Conservation (phyloP, 2,888 invertebrate genomes). For the Acleris emargana region DNA sequence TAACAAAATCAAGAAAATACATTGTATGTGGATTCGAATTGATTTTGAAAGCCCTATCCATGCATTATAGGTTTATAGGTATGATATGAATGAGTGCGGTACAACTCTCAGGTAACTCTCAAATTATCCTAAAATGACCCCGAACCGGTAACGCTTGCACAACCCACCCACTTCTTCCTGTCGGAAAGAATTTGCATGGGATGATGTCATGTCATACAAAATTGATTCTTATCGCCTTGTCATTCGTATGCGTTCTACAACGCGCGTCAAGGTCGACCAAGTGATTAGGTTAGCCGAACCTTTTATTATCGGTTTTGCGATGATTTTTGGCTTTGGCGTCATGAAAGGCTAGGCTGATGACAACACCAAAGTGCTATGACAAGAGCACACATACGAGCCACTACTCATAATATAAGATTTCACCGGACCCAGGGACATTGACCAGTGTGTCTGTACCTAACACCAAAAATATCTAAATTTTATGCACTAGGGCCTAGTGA, state of each 20-base stretch:
- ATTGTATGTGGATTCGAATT: too few species aligned
- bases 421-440: too few species aligned
- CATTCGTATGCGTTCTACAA: conserved; percentile 28
- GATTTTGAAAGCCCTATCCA: too few species aligned
- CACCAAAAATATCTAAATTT: too few species aligned
- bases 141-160: conserved; percentile 8
- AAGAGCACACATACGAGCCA: neutral
- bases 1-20: too few species aligned
- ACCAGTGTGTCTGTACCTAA: too few species aligned
- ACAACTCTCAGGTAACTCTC: too few species aligned
- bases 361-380: neutral
- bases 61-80: too few species aligned
- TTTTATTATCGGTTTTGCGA: conserved; percentile 9
- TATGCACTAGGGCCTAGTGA: too few species aligned
- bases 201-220: conserved; percentile 31
- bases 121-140: neutral
- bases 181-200: conserved; percentile 18
- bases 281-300: conserved; percentile 11
- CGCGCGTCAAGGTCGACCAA: conserved; percentile 14
- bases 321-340: neutral
- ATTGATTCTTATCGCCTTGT: conserved; percentile 17
- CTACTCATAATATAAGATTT: too few species aligned
- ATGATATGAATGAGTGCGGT: too few species aligned
- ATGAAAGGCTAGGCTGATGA: neutral
- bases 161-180: conserved; percentile 26